phyloP scores from a whole-genome alignment of 1,140 invertebrate species.

The Galleria mellonella region DNA sequence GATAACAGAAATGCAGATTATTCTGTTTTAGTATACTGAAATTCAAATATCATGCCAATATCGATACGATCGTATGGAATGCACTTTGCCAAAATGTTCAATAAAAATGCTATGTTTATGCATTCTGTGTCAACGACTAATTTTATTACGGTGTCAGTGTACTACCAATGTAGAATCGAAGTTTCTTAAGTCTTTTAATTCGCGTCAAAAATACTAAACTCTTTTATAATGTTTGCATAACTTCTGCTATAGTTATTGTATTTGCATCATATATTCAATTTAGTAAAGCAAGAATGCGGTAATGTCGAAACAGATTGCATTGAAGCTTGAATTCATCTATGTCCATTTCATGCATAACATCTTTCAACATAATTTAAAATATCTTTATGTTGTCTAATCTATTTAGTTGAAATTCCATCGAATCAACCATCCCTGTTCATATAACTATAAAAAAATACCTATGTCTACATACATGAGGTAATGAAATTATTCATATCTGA shows the following conservation, averaged over 20 bases:
- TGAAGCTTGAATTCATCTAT: neutral
- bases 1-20: neutral
- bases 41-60: slow-evolving; percentile 1
- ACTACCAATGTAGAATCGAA: slow-evolving; percentile 33
- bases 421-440: too few species aligned
- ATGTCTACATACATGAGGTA: too few species aligned
- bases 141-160: slow-evolving; percentile 57
- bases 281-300: slow-evolving; percentile 2
- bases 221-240: too few species aligned
- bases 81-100: slow-evolving; percentile 51
- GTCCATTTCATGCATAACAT: neutral
- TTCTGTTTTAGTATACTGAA: neutral
- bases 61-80: slow-evolving; percentile 25
- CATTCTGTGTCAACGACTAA: slow-evolving; percentile 52
- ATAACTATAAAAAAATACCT: too few species aligned
- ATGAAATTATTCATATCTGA: too few species aligned
- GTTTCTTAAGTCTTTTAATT: slow-evolving; percentile 10
- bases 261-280: slow-evolving; percentile 1
- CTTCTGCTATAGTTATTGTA: neutral
- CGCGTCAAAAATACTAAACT: too few species aligned
- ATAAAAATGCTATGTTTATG: slow-evolving; percentile 57
- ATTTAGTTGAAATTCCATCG: too few species aligned
- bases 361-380: slow-evolving; percentile 1
- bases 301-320: slow-evolving; percentile 1
- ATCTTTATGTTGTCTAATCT: too few species aligned